phyloP scores from a whole-genome alignment of 1,140 invertebrate genomes.

The Neomicropteryx cornuta region DNA sequence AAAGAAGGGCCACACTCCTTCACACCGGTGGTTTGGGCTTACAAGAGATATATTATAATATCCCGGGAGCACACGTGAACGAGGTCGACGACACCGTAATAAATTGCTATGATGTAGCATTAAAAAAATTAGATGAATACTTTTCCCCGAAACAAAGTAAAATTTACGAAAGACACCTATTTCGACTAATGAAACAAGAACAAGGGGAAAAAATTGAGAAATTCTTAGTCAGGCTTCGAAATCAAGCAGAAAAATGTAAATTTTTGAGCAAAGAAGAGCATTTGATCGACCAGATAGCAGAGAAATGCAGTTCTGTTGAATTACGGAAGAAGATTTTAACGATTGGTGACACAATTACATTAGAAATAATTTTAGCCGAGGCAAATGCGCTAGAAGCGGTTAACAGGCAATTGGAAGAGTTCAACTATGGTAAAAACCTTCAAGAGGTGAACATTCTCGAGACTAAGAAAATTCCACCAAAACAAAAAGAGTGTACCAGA shows the following conservation, averaged over 20 bases:
- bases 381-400: constrained; percentile 11
- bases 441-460: too few species aligned
- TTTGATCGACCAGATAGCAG: constrained; percentile 15
- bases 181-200: constrained; percentile 11
- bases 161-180: constrained; percentile 12
- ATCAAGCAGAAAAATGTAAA: constrained; percentile 12
- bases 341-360: constrained; percentile 11
- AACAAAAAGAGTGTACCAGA: too few species aligned
- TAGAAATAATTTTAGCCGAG: constrained; percentile 13
- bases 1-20: constrained; percentile 18
- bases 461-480: too few species aligned
- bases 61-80: too few species aligned
- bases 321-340: constrained; percentile 14
- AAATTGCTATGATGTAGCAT: constrained; percentile 13
- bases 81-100: too few species aligned
- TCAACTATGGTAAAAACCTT: too few species aligned
- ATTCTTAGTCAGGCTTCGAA: constrained; percentile 11
- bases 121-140: constrained; percentile 17
- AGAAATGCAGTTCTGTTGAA: constrained; percentile 12
- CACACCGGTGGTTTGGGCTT: constrained; percentile 17
- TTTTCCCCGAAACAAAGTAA: constrained; percentile 19
- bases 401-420: constrained; percentile 2
- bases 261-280: constrained; percentile 10
- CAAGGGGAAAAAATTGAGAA: constrained; percentile 11
- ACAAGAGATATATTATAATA: constrained; percentile 21